phyloP scores from a whole-genome alignment of 1,140 invertebrate genomes.

The Helicoverpa armigera region DNA sequence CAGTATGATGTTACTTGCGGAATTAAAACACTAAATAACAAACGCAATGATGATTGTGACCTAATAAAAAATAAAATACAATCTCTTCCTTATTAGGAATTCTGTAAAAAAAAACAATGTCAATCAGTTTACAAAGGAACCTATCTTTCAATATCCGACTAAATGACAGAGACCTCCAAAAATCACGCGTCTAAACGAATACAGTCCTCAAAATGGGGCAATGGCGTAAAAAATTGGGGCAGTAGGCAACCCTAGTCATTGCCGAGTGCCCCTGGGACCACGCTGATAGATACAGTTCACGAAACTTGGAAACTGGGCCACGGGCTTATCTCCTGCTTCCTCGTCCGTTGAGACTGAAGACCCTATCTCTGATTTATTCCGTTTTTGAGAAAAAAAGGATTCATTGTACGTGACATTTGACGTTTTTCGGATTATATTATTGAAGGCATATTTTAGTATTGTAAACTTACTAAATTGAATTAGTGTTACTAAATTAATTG shows the following conservation, averaged over 20 bases:
- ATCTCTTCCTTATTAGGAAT: neutral
- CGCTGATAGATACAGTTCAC: constrained; percentile 46
- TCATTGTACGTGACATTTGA: constrained; percentile 17
- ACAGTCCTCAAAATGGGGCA: constrained; percentile 28
- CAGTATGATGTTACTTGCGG: too few relatives aligned
- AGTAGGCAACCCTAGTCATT: constrained; percentile 43
- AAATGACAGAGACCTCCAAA: constrained; percentile 15
- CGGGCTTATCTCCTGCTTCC: constrained; percentile 12
- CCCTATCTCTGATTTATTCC: constrained; percentile 35
- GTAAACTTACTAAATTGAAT: neutral
- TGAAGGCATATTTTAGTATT: neutral
- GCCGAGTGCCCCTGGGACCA: constrained; percentile 41
- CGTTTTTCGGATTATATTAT: neutral
- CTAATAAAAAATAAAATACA: too few relatives aligned
- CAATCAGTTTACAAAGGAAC: neutral
- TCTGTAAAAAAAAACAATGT: neutral
- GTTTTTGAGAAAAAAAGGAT: constrained; percentile 34
- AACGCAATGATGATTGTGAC: too few relatives aligned
- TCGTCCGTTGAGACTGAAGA: constrained; percentile 34
- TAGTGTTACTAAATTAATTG: too few relatives aligned
- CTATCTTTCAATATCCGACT: neutral
- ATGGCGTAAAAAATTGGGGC: constrained; percentile 47
- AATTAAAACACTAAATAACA: too few relatives aligned
- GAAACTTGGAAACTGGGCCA: constrained; percentile 43
- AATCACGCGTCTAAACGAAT: constrained; percentile 38